phyloP scores from a whole-genome alignment of 2,113 vertebrate species.

The Hipposideros armiger region DNA sequence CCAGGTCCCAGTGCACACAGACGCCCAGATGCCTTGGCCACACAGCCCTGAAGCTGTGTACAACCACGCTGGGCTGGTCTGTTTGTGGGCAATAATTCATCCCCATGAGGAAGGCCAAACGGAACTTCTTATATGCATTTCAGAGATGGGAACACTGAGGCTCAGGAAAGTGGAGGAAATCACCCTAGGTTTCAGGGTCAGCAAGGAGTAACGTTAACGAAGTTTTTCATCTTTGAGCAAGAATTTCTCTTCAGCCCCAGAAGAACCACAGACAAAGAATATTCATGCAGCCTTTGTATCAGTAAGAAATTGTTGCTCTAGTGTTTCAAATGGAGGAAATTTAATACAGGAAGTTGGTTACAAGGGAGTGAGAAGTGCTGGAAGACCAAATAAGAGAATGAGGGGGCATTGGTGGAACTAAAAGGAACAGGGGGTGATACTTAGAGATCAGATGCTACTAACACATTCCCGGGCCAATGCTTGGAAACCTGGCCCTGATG shows the following conservation, averaged over 20 bases:
- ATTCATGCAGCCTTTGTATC: neutral
- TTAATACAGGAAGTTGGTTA: neutral
- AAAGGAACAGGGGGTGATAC: too few relatives aligned
- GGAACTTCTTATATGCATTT: neutral
- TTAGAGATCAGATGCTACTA: neutral
- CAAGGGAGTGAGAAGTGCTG: neutral
- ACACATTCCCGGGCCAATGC: neutral
- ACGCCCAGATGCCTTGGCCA: neutral
- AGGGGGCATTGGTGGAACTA: neutral
- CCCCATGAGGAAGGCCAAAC: neutral
- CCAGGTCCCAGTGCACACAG: neutral
- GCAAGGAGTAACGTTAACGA: neutral
- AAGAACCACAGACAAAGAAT: neutral
- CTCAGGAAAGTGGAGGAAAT: neutral
- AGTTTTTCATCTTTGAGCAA: neutral
- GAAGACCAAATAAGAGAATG: neutral
- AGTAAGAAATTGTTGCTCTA: neutral
- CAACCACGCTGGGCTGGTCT: fast-evolving
- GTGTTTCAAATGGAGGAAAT: neutral
- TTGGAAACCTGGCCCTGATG: neutral
- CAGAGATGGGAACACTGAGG: neutral
- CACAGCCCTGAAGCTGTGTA: fast-evolving
- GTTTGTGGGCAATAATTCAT: fast-evolving
- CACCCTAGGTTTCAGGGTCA: neutral
- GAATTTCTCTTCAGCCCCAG: neutral